These are phyloP conservation scores for Theocolax elegans DNA, from an alignment of 1,140 invertebrate genomes.

Conservation along the genomic window DNA sequence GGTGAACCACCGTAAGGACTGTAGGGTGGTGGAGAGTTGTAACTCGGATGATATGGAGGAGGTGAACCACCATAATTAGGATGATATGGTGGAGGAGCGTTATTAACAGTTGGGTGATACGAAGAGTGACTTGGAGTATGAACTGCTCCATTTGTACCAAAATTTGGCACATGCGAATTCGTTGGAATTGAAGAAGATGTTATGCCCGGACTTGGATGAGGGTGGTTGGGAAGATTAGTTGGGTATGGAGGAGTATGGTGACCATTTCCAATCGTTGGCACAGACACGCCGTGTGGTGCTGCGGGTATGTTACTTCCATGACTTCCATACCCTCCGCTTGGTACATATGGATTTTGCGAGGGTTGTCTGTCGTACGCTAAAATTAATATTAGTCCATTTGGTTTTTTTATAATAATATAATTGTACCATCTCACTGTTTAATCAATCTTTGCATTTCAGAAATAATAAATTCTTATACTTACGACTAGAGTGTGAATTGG, in stretches of 20 bases:
- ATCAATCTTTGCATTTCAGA: too few species aligned
- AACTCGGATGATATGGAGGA: not conserved
- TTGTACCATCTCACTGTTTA: not conserved
- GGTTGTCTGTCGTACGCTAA: constrained; percentile 4
- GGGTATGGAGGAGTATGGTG: not conserved
- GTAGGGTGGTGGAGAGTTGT: not conserved
- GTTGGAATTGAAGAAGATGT: too few species aligned
- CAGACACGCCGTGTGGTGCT: not conserved
- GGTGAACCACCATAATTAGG: not conserved
- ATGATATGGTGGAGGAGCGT: not conserved
- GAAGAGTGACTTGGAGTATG: not conserved
- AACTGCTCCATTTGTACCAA: too few species aligned
- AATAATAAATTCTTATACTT: too few species aligned
- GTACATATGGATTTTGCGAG: constrained; percentile 1
- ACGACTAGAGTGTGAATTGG: too few species aligned
- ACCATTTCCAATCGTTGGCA: not conserved
- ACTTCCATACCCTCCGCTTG: not conserved
- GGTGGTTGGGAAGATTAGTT: not conserved
- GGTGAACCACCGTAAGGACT: not conserved
- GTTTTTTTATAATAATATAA: not conserved
- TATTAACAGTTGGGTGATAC: not conserved
- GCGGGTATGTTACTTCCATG: not conserved
- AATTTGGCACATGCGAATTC: too few species aligned
- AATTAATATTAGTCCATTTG: not conserved
- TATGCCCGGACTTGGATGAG: not conserved